These are phyloP conservation scores for Corythoichthys haematopterus DNA, from an alignment of 2,113 vertebrate species.

Conservation along the genomic window DNA sequence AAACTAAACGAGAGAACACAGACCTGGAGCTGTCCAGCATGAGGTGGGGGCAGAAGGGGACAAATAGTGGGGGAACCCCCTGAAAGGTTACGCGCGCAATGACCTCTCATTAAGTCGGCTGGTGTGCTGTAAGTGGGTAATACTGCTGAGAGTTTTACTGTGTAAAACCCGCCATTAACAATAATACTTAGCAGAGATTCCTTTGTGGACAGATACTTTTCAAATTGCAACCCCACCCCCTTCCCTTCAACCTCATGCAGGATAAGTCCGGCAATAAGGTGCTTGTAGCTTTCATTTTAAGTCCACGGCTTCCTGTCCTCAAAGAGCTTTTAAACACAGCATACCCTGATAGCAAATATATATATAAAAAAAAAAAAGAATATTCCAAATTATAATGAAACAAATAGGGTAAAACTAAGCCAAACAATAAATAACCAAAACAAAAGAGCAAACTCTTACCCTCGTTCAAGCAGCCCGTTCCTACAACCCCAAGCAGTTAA, in stretches of 20 bases:
- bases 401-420: conserved; percentile 50
- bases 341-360: conserved; percentile 67
- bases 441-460: conserved; percentile 47
- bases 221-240: conserved; percentile 45
- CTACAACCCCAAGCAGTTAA: conserved; percentile 41
- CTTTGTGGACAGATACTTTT: conserved; percentile 41
- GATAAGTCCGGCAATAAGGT: conserved; percentile 69
- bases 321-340: conserved; percentile 56
- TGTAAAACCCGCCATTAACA: conserved; percentile 37
- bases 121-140: conserved; percentile 53
- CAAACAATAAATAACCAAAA: conserved; percentile 61
- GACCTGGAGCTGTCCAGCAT: conserved; percentile 57
- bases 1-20: conserved; percentile 63
- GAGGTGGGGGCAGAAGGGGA: conserved; percentile 52
- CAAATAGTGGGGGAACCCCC: conserved; percentile 41
- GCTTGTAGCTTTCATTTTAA: conserved; percentile 71
- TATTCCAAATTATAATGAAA: conserved; percentile 50
- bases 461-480: conserved; percentile 51
- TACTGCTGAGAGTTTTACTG: conserved; percentile 57
- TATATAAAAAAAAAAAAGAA: not conserved
- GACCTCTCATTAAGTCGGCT: conserved; percentile 31
- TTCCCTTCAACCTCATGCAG: conserved; percentile 58
- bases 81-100: conserved; percentile 41
- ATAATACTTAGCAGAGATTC: conserved; percentile 35
- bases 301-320: conserved; percentile 52